These are phyloP conservation scores for Bucco capensis DNA, from an alignment of 2,113 vertebrate species.

Conservation along the genomic window DNA sequence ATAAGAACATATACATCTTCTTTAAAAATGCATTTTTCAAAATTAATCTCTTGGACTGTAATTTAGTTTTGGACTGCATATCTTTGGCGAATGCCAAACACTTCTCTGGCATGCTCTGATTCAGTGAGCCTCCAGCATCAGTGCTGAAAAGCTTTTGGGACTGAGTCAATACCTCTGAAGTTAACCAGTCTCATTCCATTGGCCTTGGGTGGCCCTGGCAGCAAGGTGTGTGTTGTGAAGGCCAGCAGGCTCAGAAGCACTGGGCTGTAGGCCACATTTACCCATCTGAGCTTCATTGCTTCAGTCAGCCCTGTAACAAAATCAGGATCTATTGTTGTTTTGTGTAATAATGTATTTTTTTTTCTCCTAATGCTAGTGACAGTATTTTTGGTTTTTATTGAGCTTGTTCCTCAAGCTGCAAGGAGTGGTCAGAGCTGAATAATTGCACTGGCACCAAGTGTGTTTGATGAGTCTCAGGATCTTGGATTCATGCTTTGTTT, in stretches of 20 bases:
- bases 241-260: background rate
- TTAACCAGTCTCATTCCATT: background rate
- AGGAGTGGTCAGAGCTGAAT: background rate
- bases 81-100: background rate
- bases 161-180: slow-evolving; percentile 7
- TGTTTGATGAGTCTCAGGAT: slow-evolving; percentile 20
- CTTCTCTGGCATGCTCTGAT: background rate
- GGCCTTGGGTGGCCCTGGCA: background rate
- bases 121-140: background rate
- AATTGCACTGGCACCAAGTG: background rate
- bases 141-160: background rate
- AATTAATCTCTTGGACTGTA: background rate
- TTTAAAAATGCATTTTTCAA: background rate
- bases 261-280: background rate
- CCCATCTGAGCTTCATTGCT: background rate
- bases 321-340: background rate
- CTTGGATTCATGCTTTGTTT: slow-evolving; percentile 8
- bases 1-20: background rate
- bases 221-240: background rate
- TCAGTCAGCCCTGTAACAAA: background rate
- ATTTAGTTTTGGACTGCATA: background rate
- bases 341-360: background rate
- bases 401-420: background rate
- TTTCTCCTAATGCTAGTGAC: background rate
- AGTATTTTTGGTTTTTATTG: background rate